Evolutionary conservation across 2,888 invertebrate species (phyloP).

Genomic region (Lepeophtheirus nordmannii): DNA sequence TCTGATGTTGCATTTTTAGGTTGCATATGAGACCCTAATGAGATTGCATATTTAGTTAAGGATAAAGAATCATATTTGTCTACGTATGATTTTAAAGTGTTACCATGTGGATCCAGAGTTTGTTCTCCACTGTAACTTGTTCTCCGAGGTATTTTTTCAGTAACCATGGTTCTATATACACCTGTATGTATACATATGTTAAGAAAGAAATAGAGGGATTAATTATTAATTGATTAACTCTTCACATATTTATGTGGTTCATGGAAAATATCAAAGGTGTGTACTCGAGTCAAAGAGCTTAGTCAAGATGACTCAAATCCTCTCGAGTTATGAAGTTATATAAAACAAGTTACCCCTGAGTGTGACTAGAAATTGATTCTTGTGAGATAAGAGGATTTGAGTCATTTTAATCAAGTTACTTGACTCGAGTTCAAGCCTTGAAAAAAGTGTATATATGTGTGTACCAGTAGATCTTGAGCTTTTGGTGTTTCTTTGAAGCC

Average conservation of each 20-base stretch:
- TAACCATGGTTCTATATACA: conserved; percentile 19
- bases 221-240: too few species aligned
- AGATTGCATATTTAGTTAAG: not conserved
- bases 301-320: too few species aligned
- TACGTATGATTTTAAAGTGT: not conserved
- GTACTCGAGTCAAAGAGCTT: too few species aligned
- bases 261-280: too few species aligned
- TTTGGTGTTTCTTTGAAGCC: conserved; percentile 15
- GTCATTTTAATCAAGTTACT: not conserved
- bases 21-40: not conserved
- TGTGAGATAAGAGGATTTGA: too few species aligned
- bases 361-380: too few species aligned
- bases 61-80: not conserved
- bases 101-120: conserved; percentile 18
- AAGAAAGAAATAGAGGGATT: too few species aligned
- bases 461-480: conserved; percentile 15
- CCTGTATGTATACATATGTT: not conserved
- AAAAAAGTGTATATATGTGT: not conserved
- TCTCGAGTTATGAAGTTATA: too few species aligned
- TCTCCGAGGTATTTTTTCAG: conserved; percentile 28
- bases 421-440: not conserved
- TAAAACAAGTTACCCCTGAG: too few species aligned
- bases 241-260: too few species aligned
- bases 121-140: conserved; percentile 28
- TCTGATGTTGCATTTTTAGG: conserved; percentile 19